Base-by-base conservation (phyloP, 2,888 invertebrate genomes). In the Cephonodes hylas region DNA sequence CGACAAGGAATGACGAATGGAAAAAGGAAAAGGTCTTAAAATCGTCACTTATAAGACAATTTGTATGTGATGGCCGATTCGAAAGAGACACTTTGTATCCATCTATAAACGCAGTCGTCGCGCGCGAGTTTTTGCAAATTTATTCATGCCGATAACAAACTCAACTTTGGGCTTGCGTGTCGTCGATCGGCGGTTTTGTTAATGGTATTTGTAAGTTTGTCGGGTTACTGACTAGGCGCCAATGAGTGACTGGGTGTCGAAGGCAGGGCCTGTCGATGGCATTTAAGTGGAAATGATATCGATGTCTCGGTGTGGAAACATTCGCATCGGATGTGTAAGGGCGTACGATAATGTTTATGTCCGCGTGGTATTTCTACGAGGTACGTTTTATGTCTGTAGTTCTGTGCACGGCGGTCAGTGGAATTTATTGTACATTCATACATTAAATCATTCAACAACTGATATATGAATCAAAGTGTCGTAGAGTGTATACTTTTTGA, bases 1-100 rank as follows among this genome's bases (percentile, higher is more conserved):
- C 78, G 77, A 74, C 75, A 72, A 76, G 72, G 85, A 89, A 89
- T 90, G 89, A 90, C 83, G 80, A 86, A 91, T 90, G 82, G 83
- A 79, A 84, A 89, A 89, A 86, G 89, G 89, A 89, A 89, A 86
- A 83, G 82, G 81, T 31, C 53, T 31, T 53, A 53, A 53, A 53
- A 53, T 53, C 31, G 18, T 74, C 74, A 80, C 76, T 81, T 86
- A 82, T 83, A 84, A 66, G 77, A 68, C 69, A 74, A 89, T 90
- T 90, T 85, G 88, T 90, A 90, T 89, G 53, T 53, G 88, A 82
- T 75, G 72, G 79, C 73, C 68, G 74, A 76, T 74, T 81, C 79
- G 73, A 84, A 85, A 84, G 80, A 83, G 85, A 86, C 84, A 84
- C 76, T 79, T 80, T 80, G 83, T 75, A 69, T 53, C 74, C 75